Conservation (phyloP, 2,888 invertebrate genomes). For the Brenthis hecate region DNA sequence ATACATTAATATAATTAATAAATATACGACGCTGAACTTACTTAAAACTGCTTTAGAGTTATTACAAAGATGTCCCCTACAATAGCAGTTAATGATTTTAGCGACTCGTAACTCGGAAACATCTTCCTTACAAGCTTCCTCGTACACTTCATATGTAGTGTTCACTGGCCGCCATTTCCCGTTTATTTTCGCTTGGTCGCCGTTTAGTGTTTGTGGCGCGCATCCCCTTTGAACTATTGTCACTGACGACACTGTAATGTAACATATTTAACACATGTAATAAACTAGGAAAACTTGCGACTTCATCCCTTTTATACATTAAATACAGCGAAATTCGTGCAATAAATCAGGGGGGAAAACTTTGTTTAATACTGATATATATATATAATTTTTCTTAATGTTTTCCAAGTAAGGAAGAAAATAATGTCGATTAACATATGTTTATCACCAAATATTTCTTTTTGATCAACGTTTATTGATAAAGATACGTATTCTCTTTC, state of each 20-base stretch:
- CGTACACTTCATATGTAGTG: constrained; percentile 86
- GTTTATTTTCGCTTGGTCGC: constrained; percentile 79
- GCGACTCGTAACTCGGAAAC: constrained; percentile 81
- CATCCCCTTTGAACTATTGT: constrained; percentile 82
- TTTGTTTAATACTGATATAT: too few relatives aligned
- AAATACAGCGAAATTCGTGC: too few relatives aligned
- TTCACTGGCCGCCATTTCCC: constrained; percentile 83
- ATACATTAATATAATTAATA: constrained; percentile 32
- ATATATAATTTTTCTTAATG: too few relatives aligned
- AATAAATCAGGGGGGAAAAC: too few relatives aligned
- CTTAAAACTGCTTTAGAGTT: constrained; percentile 47
- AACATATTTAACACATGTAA: neutral
- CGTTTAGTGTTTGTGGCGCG: constrained; percentile 85
- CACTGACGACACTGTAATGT: constrained; percentile 54
- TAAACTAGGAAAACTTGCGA: neutral
- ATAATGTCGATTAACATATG: too few relatives aligned
- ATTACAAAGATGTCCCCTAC: constrained; percentile 88
- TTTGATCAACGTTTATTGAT: too few relatives aligned
- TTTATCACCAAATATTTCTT: too few relatives aligned
- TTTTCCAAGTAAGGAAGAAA: too few relatives aligned
- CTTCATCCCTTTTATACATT: neutral
- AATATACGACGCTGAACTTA: constrained; percentile 1
- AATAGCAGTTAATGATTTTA: constrained; percentile 87
- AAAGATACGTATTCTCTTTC: too few relatives aligned
- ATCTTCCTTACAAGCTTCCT: constrained; percentile 85